These are phyloP conservation scores for Scelioninae gen. 1 DNA, from an alignment of 2,888 invertebrate species.

Conservation along the genomic window DNA sequence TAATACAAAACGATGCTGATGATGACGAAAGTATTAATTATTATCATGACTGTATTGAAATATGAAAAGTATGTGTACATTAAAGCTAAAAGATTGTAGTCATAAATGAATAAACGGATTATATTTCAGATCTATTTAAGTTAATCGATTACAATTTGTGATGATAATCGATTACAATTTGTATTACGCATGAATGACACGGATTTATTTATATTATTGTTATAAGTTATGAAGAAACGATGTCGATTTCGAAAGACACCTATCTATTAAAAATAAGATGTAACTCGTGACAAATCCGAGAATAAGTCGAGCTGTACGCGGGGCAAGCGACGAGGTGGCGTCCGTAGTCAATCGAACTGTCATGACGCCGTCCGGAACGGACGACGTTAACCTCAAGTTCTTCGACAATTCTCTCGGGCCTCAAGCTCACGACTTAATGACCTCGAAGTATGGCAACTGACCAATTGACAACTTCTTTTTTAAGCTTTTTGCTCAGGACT, in stretches of 20 bases:
- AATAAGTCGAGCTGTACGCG: constrained; percentile 49
- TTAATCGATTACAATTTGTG: no score
- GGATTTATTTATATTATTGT: neutral
- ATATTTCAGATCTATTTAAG: no score
- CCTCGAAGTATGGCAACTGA: constrained; percentile 73
- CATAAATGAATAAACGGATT: no score
- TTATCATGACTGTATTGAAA: no score
- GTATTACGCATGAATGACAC: no score
- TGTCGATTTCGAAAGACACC: constrained; percentile 28
- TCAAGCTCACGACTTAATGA: constrained; percentile 74
- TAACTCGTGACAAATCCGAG: constrained; percentile 63
- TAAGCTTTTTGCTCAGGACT: constrained; percentile 15
- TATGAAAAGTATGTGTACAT: no score
- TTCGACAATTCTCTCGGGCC: constrained; percentile 66
- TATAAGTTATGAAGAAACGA: neutral
- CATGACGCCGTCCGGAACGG: constrained; percentile 47
- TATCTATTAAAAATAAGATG: constrained; percentile 70
- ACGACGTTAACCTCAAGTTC: constrained; percentile 67
- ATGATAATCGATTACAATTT: neutral
- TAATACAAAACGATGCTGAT: no score
- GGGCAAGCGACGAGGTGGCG: constrained; percentile 13
- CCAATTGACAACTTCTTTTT: constrained; percentile 70
- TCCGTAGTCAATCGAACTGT: constrained; percentile 65
- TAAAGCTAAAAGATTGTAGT: no score
- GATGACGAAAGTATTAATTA: no score